Evolutionary conservation across 2,797 vertebrate species (phyloP), one percentile per base, ranked within the genome.

Genomic region (Paratrypauchen microcephalus): DNA sequence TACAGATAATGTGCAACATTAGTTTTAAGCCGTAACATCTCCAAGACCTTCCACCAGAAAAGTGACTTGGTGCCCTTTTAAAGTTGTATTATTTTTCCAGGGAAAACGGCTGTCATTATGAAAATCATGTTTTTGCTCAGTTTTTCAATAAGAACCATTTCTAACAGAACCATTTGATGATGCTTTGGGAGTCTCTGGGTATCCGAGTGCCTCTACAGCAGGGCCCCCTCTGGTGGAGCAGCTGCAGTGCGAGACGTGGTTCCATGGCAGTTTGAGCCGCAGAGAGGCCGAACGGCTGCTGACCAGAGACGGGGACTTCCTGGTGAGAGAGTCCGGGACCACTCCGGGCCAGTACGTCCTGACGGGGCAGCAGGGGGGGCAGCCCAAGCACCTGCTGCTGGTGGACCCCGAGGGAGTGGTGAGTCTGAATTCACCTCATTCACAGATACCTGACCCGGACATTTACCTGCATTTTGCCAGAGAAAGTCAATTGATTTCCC

Each of bases 341-440:
- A 98, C 96, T 0, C 95, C 95, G 0, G 97, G 97, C 62, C 97
- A 99, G 91, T 99, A 99, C 0, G 97, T 99, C 74, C 95, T 99
- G 69, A 99, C 97, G 0, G 97, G 97, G 12, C 87, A 98, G 83
- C 97, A 99, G 90, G 96, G 95, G 0, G 95, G 96, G 28, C 97
- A 97, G 82, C 91, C 97, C 77, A 98, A 98, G 80, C 97, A 99
- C 82, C 91, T 99, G 79, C 95, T 99, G 4, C 93, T 99, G 1
- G 97, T 99, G 0, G 97, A 99, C 79, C 97, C 97, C 0, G 97
- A 99, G 84, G 97, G 97, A 84, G 97, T 99, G 97, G 97, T 99
- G 85, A 95, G 97, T 85, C 41, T 26, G 11, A 6, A n/a, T 50
- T 50, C 47, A 48, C 5, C 4, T 0, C 36, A 39, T 8, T 41